Conservation (phyloP, 2,888 invertebrate genomes). For the Acanthococcus lagerstroemiae region DNA sequence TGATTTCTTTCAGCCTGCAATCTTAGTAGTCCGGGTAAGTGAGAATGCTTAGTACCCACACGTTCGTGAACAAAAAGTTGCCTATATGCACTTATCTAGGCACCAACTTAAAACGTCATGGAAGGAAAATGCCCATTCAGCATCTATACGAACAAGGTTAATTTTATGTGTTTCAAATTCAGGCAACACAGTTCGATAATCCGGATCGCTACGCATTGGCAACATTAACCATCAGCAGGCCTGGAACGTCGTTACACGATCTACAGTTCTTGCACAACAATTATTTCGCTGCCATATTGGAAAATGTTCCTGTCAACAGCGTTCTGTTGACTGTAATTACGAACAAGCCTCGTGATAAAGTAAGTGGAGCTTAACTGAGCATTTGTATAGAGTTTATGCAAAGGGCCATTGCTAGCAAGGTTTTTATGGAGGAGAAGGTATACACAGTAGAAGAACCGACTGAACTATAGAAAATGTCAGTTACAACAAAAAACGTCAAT, state of each 20-base stretch:
- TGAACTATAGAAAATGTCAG: too few relatives aligned
- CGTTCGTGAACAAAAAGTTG: too few relatives aligned
- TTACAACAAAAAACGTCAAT: too few relatives aligned
- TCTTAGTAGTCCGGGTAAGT: conserved; percentile 65
- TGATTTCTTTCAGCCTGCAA: conserved; percentile 59
- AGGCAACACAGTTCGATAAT: conserved; percentile 76
- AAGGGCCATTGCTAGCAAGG: too few relatives aligned
- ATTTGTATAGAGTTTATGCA: too few relatives aligned
- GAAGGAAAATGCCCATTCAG: background rate
- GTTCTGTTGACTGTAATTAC: conserved; percentile 56
- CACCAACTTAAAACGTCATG: too few relatives aligned
- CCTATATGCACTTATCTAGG: too few relatives aligned
- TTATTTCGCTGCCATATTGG: conserved; percentile 61
- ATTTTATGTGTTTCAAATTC: conserved; percentile 35
- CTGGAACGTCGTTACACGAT: conserved; percentile 46
- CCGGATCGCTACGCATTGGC: conserved; percentile 77
- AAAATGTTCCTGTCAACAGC: conserved; percentile 63
- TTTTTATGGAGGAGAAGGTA: too few relatives aligned
- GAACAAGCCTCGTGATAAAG: conserved; percentile 49
- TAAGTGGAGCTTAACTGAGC: too few relatives aligned
- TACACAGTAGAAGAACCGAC: too few relatives aligned
- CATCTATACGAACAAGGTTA: background rate
- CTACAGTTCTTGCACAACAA: conserved; percentile 61
- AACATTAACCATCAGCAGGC: conserved; percentile 59
- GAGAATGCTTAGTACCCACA: too few relatives aligned